Evolutionary conservation across 2,888 invertebrate genomes (phyloP).

Genomic region (Nycteola revayana): DNA sequence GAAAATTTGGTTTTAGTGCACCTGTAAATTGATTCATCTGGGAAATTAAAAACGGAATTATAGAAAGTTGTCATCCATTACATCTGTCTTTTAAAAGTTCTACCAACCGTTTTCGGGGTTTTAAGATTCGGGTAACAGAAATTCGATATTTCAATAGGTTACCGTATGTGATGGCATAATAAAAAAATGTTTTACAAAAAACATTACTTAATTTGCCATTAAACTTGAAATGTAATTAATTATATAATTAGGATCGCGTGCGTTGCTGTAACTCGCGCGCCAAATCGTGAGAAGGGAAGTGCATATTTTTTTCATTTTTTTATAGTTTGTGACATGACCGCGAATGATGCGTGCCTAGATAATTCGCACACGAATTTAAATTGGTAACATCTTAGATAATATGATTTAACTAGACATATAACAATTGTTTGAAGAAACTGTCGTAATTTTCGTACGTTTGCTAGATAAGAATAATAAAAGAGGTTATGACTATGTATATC

Average conservation of each 20-base stretch:
- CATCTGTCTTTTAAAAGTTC: no score
- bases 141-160: no score
- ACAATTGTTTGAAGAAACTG: constrained; percentile 27
- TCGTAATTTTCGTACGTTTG: constrained; percentile 16
- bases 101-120: no score
- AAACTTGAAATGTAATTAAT: constrained; percentile 36
- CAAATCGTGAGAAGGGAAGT: constrained; percentile 37
- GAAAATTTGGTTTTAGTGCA: no score
- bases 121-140: no score
- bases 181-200: no score
- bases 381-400: constrained; percentile 31
- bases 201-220: no score
- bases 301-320: constrained; percentile 9
- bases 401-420: no score
- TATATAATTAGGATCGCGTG: constrained; percentile 35
- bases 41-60: no score
- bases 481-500: constrained; percentile 8
- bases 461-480: constrained; percentile 21
- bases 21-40: no score
- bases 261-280: constrained; percentile 20
- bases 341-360: constrained; percentile 24
- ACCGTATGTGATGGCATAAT: no score
- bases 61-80: no score
- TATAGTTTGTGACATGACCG: constrained; percentile 17
- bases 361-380: constrained; percentile 29